Conservation (phyloP, 2,797 vertebrate genomes). For the Halcyon chelicuti region DNA sequence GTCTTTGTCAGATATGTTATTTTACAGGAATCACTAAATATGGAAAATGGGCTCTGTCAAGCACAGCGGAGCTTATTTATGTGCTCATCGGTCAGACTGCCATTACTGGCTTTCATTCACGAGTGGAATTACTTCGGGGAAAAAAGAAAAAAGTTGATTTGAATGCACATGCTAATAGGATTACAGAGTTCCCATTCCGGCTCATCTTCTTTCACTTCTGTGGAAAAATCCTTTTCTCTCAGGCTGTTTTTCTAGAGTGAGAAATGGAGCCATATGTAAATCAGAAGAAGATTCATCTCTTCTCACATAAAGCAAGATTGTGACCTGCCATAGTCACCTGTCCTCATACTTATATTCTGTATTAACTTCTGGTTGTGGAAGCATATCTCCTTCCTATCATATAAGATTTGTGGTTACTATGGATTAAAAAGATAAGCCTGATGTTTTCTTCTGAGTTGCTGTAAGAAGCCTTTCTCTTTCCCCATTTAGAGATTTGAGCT, state of each 20-base stretch:
- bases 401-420: background rate
- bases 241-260: background rate
- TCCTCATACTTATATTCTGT: background rate
- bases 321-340: background rate
- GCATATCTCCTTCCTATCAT: background rate
- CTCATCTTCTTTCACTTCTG: slow-evolving; percentile 4
- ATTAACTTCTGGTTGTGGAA: background rate
- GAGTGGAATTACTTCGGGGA: background rate
- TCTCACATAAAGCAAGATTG: background rate
- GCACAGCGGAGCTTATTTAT: background rate
- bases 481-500: background rate
- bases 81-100: background rate
- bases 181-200: background rate
- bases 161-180: background rate
- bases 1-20: background rate
- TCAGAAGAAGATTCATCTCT: background rate
- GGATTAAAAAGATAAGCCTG: background rate
- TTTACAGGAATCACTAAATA: slow-evolving; percentile 1
- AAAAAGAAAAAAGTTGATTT: background rate
- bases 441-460: background rate
- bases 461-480: background rate
- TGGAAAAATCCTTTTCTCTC: slow-evolving; percentile 27
- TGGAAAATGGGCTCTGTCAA: background rate
- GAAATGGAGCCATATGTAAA: background rate
- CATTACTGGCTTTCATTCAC: slow-evolving; percentile 31